Base-by-base conservation (phyloP, 2,888 invertebrate genomes). In the Lutraria lutraria region DNA sequence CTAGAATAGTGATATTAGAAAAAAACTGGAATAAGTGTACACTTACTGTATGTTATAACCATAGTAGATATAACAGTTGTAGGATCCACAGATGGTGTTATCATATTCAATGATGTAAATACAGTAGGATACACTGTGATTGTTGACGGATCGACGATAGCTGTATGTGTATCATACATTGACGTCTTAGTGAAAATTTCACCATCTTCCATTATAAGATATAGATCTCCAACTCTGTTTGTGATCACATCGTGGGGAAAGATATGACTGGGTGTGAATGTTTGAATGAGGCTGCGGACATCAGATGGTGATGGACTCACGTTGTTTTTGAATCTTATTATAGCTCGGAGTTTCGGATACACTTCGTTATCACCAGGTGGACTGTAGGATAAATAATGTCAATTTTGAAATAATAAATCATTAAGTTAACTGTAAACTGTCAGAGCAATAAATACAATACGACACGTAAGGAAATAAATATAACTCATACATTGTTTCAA, bases 201-300 rank as follows among this genome's bases (percentile, higher is more conserved):
- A 12, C 83, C 84, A 72, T 84, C 84, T 0, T 82, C 79, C 29
- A 90, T 29, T 16, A 91, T 88, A 15, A 91, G 79, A 31, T 86
- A 90, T 12, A 91, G 56, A 54, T 91, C 90, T 15, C 91, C 91
- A 13, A 91, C 56, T 52, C 79, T 82, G 80, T 89, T 86, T 4
- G 90, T 89, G 12, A 82, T 86, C 13, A 91, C 25, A 53, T 89
- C 52, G 4, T 34, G 68, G 0, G 90, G 90, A 72, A 90, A 90
- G 15, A 87, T 81, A 76, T 82, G 87, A 56, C 80, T 87, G n/a
- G 54, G 34, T 0, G 79, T 86, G 54, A 79, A 25, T 4, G 31
- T 6, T n/a, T 60, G 60, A 19, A 91, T 91, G 43, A 91, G 81
- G 34, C 87, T 85, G 16, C 79, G 12, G 0, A 91, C 34, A n/a